Evolutionary conservation across 1,140 invertebrate genomes (phyloP).

Genomic region (Penaeus indicus): DNA sequence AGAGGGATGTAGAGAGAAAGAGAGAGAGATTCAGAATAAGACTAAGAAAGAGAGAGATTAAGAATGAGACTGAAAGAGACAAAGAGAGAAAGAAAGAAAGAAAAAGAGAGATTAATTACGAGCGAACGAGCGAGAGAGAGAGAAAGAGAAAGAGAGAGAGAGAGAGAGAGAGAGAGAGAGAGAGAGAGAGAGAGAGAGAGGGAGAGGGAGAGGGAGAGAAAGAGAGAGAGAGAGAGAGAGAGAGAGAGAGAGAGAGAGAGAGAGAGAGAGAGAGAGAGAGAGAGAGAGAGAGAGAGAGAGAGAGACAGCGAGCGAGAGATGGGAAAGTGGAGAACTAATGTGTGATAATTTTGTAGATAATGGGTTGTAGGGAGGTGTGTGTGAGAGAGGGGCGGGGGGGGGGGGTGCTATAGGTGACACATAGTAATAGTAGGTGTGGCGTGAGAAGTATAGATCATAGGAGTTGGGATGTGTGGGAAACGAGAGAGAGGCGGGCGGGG

Average conservation of each 20-base stretch:
- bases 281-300: background rate
- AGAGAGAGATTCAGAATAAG: too few species aligned
- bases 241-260: background rate
- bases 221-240: background rate
- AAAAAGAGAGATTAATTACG: too few species aligned
- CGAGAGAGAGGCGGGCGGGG: background rate
- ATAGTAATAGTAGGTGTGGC: background rate
- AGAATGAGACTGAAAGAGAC: too few species aligned
- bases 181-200: conserved; percentile 2
- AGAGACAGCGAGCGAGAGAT: background rate
- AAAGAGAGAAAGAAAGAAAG: too few species aligned
- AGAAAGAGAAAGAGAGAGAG: background rate
- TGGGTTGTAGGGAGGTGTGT: background rate
- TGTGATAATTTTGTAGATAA: background rate
- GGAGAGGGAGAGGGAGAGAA: too few species aligned
- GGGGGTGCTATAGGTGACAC: background rate
- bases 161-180: background rate
- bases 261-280: background rate
- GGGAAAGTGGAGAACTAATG: background rate
- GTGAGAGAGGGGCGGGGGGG: too few species aligned
- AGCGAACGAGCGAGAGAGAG: too few species aligned
- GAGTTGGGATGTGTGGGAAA: too few species aligned
- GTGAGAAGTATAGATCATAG: too few species aligned
- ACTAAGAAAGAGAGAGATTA: too few species aligned
- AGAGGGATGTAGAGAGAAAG: too few species aligned